These are phyloP conservation scores for Halyomorpha halys DNA, from an alignment of 1,140 invertebrate species.

Conservation along the genomic window DNA sequence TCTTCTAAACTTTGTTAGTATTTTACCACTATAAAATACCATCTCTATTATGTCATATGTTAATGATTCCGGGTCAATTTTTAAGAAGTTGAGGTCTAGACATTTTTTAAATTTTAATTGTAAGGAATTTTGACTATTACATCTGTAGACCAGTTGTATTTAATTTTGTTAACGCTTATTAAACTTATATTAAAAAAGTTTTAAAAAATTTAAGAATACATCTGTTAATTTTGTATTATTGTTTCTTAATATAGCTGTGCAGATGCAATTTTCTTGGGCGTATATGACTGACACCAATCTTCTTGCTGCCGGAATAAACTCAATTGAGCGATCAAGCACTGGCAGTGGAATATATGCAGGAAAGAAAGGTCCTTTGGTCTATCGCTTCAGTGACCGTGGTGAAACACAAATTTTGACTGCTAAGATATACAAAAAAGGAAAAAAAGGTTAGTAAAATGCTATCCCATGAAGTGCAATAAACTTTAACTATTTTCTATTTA, in stretches of 20 bases:
- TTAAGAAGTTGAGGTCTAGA: too few relatives aligned
- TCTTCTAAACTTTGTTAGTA: too few relatives aligned
- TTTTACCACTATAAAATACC: too few relatives aligned
- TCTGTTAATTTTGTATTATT: neutral
- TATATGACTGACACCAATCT: slow-evolving; percentile 2
- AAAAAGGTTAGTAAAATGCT: neutral
- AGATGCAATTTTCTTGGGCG: slow-evolving; percentile 10
- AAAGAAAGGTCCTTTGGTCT: slow-evolving; percentile 1
- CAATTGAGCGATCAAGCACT: neutral
- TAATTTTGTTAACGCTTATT: too few relatives aligned
- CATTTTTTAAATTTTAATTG: too few relatives aligned
- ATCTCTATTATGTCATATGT: too few relatives aligned
- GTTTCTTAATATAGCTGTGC: slow-evolving; percentile 10
- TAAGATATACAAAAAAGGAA: neutral
- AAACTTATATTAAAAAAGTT: neutral
- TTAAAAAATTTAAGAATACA: neutral
- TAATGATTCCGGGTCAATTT: too few relatives aligned
- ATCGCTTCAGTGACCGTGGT: neutral
- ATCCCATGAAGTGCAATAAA: neutral
- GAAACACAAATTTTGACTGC: neutral
- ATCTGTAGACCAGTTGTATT: too few relatives aligned
- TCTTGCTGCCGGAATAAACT: neutral
- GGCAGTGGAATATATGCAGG: slow-evolving; percentile 19
- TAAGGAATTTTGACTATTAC: too few relatives aligned
- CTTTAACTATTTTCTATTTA: neutral